Percentiles rank a stretch among this genome's conserved stretches.
Evolutionary conservation across 2,888 invertebrate genomes (phyloP).

Genomic region (Drosophila melanosoma): DNA sequence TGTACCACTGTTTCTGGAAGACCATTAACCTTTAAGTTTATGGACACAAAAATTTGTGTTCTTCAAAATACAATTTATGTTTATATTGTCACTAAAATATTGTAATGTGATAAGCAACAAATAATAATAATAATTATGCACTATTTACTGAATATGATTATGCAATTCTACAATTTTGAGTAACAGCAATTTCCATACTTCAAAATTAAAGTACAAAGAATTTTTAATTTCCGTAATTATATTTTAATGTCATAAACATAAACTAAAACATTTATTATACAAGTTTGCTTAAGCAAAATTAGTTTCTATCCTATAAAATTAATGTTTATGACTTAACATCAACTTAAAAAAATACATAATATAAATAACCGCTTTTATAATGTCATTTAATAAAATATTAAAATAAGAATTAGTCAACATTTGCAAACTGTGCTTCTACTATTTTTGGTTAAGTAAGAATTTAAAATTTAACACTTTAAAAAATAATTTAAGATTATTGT

Average conservation of each 20-base stretch:
- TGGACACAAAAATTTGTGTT: fast-evolving
- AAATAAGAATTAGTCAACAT: not conserved
- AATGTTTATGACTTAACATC: not conserved
- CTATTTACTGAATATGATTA: not conserved
- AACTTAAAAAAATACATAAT: not conserved
- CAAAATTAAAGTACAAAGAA: not conserved
- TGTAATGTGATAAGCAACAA: not conserved
- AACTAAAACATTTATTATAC: not conserved
- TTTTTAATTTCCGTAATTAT: not conserved
- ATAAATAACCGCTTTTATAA: not conserved
- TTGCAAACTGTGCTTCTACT: not conserved
- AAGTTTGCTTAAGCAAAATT: not conserved
- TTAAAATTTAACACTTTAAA: not conserved
- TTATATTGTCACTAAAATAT: not conserved
- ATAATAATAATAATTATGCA: not conserved
- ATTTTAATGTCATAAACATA: not conserved
- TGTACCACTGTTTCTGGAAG: too few relatives aligned
- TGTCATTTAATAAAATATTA: not conserved
- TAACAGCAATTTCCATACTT: not conserved
- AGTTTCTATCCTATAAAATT: not conserved
- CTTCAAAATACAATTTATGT: not conserved
- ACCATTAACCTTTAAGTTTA: not conserved
- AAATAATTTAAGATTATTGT: too few relatives aligned
- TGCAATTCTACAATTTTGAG: not conserved
- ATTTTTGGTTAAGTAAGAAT: not conserved